Evolutionary conservation across 2,797 vertebrate genomes (phyloP).

Genomic region (Premnoplex brunnescens): DNA sequence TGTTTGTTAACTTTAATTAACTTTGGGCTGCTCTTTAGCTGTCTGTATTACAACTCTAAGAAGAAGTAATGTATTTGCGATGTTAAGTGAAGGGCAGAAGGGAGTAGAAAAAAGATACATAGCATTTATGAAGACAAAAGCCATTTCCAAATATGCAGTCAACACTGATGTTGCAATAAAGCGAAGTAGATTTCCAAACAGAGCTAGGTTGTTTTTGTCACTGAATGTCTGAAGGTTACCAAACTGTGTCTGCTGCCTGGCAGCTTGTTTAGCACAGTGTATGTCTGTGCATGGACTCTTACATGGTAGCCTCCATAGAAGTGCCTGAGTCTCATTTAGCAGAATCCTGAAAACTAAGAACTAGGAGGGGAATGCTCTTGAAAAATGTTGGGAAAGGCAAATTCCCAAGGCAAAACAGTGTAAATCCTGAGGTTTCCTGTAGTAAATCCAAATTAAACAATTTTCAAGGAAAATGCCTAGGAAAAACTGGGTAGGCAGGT

Average conservation of each 20-base stretch:
- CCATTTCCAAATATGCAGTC: not conserved
- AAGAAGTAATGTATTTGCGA: not conserved
- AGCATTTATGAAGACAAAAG: not conserved
- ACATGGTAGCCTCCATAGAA: not conserved
- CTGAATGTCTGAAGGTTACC: not conserved
- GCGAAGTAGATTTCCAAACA: not conserved
- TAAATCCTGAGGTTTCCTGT: not conserved
- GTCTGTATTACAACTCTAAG: not conserved
- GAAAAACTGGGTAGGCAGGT: not conserved
- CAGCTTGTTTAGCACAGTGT: rapidly evolving
- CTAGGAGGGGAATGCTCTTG: not conserved
- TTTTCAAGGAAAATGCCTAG: not conserved
- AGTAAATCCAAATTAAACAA: not conserved
- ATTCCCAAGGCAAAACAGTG: not conserved
- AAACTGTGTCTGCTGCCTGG: not conserved
- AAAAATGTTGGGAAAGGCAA: not conserved
- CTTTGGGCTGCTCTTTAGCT: not conserved
- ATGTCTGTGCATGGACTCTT: not conserved
- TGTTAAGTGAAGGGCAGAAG: not conserved
- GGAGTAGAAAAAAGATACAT: rapidly evolving
- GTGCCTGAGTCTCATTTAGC: not conserved
- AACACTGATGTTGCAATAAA: not conserved
- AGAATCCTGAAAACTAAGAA: not conserved
- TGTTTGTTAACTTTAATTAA: not conserved
- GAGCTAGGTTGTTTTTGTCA: not conserved